phyloP scores from a whole-genome alignment of 2,888 invertebrate genomes.

The Mycogona germanica region DNA sequence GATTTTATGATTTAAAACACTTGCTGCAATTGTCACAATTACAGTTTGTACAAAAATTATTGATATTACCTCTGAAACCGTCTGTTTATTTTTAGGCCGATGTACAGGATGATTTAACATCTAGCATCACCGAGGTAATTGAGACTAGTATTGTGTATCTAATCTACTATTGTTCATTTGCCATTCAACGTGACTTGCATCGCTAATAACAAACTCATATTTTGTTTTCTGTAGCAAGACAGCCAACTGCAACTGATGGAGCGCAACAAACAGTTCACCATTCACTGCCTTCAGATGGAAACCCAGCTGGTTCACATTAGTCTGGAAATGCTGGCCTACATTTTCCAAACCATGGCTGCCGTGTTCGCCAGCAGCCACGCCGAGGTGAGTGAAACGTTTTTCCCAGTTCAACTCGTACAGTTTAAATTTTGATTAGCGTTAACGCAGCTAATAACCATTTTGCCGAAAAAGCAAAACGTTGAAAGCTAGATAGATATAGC shows the following conservation, averaged over 20 bases:
- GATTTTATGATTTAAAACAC: neutral
- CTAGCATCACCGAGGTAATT: conserved; percentile 14
- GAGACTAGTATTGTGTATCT: neutral
- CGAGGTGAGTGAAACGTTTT: conserved; percentile 18
- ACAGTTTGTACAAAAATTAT: too few relatives aligned
- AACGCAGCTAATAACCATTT: too few relatives aligned
- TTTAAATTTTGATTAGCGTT: too few relatives aligned
- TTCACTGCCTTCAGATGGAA: conserved; percentile 37
- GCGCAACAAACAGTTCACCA: conserved; percentile 35
- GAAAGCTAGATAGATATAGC: too few relatives aligned
- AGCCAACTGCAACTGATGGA: conserved; percentile 35
- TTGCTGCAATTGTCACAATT: too few relatives aligned
- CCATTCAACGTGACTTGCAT: too few relatives aligned
- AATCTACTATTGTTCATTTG: neutral
- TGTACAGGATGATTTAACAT: conserved; percentile 10
- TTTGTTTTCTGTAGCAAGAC: conserved; percentile 31
- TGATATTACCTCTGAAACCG: too few relatives aligned
- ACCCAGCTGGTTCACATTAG: conserved; percentile 36
- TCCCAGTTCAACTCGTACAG: neutral
- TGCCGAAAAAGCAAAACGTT: too few relatives aligned
- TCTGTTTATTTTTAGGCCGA: neutral
- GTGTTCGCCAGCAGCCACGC: conserved; percentile 21
- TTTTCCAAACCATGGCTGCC: conserved; percentile 22
- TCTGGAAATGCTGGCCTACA: conserved; percentile 27
- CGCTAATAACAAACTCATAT: too few relatives aligned